Evolutionary conservation across 2,888 invertebrate genomes (phyloP).

Genomic region (Thysanoteuthis rhombus): DNA sequence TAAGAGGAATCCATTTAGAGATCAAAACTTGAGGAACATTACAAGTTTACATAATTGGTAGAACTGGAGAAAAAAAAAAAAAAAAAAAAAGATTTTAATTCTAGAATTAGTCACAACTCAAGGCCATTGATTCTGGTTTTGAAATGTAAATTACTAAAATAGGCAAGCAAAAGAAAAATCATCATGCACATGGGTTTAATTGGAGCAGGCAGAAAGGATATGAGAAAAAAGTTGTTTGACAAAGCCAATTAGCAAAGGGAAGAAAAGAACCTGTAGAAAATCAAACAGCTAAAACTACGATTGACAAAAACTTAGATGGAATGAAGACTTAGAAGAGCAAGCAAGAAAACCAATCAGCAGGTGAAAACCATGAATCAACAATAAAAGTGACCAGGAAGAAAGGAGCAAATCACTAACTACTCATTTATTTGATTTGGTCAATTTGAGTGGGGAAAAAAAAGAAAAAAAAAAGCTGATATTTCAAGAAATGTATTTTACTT

Average conservation of each 20-base stretch:
- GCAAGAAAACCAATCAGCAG: too few relatives aligned
- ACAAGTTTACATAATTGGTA: background rate
- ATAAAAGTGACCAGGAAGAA: too few relatives aligned
- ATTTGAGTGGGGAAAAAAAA: background rate
- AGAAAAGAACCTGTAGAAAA: background rate
- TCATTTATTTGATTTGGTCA: too few relatives aligned
- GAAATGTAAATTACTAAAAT: background rate
- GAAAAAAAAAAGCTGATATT: background rate
- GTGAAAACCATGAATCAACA: too few relatives aligned
- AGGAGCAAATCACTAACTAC: too few relatives aligned
- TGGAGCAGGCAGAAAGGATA: background rate
- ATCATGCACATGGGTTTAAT: background rate
- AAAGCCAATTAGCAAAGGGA: background rate
- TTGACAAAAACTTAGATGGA: background rate
- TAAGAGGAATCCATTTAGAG: background rate
- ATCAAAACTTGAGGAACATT: background rate
- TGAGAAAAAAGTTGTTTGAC: background rate
- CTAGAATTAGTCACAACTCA: background rate
- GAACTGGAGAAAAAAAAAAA: too few relatives aligned
- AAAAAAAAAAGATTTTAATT: too few relatives aligned
- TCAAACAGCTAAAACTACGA: background rate
- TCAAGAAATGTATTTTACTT: background rate
- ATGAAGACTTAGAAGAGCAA: too few relatives aligned
- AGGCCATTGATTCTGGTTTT: background rate
- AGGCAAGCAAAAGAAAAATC: background rate